Conservation (phyloP, 2,113 vertebrate species). For the Cyphomyrus discorhynchus region DNA sequence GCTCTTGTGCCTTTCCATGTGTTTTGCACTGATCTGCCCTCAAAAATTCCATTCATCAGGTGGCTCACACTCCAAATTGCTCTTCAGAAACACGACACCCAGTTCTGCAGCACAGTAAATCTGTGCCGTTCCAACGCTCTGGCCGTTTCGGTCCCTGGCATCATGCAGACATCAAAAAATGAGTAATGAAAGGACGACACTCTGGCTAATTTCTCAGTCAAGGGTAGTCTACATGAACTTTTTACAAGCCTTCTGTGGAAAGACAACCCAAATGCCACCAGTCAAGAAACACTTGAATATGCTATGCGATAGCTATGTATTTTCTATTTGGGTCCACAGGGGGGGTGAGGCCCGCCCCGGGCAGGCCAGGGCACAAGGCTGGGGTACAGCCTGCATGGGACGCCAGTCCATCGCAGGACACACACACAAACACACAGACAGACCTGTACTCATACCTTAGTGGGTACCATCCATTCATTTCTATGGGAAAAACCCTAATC, state of each 20-base stretch:
- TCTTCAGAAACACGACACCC: neutral
- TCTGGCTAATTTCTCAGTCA: neutral
- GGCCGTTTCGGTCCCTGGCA: neutral
- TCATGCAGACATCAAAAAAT: neutral
- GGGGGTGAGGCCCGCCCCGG: neutral
- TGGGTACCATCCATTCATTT: too few species aligned
- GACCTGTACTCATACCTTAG: too few species aligned
- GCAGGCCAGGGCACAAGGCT: neutral
- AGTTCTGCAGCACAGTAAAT: neutral
- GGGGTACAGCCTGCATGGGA: neutral
- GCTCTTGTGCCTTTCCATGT: neutral
- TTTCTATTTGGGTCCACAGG: neutral
- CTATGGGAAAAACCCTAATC: too few species aligned
- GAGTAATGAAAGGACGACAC: neutral
- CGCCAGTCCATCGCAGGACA: neutral
- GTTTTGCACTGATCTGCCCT: neutral
- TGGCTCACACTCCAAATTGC: neutral
- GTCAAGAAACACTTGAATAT: neutral
- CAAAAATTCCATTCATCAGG: neutral
- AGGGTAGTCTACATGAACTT: neutral
- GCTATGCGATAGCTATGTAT: neutral
- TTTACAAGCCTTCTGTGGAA: neutral
- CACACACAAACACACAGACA: neutral
- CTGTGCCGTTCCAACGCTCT: neutral
- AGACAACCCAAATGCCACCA: neutral